Percentiles rank a stretch among this genome's conserved stretches.
Evolutionary conservation across 1,140 invertebrate genomes (phyloP).

Genomic region (Aleiodes sp.): DNA sequence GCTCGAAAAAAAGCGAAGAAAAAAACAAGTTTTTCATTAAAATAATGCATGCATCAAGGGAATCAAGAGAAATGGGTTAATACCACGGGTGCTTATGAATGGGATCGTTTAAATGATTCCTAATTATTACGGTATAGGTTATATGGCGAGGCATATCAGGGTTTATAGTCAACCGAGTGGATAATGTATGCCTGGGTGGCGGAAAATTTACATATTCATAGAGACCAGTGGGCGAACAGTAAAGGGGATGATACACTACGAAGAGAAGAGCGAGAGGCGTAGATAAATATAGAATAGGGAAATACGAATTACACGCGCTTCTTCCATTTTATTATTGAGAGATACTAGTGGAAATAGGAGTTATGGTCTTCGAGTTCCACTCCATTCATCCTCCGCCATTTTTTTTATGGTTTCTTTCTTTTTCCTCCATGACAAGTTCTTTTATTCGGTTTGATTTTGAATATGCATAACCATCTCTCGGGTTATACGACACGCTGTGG

Average conservation of each 20-base stretch:
- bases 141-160: constrained; percentile 21
- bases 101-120: constrained; percentile 34
- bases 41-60: background rate
- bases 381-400: no score
- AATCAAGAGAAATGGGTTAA: constrained; percentile 16
- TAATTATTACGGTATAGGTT: constrained; percentile 29
- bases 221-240: background rate
- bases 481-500: background rate
- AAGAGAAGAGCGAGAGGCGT: background rate
- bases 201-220: constrained; percentile 23
- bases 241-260: background rate
- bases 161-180: constrained; percentile 35
- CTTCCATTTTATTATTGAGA: constrained; percentile 11
- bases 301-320: constrained; percentile 7
- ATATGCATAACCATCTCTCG: constrained; percentile 25
- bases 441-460: constrained; percentile 21
- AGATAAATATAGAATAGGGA: background rate
- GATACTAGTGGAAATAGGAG: background rate
- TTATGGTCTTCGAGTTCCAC: no score
- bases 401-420: background rate
- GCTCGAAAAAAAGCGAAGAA: no score
- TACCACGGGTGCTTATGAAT: background rate
- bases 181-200: constrained; percentile 29
- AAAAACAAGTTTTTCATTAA: background rate
- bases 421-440: constrained; percentile 14